Conservation (phyloP, 23 tunicate species). For the Diplosoma virens region DNA sequence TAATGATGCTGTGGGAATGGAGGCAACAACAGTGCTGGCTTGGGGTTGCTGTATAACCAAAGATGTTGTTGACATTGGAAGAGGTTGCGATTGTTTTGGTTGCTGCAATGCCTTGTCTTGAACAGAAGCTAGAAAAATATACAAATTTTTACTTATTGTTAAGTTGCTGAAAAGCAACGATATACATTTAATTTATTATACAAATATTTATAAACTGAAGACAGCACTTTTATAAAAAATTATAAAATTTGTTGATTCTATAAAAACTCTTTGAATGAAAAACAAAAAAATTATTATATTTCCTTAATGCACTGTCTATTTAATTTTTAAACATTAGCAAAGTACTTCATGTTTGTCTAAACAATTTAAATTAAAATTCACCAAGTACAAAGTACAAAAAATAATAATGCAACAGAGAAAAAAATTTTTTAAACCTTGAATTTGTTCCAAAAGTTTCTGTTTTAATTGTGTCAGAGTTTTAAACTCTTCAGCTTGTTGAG, state of each 20-base stretch:
- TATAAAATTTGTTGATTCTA: no score
- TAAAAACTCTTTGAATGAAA: no score
- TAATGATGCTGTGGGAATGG: slow-evolving; percentile 1
- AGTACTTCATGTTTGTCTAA: no score
- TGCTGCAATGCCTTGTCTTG: slow-evolving; percentile 9
- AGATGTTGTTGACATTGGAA: slow-evolving; percentile 5
- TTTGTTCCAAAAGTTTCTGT: slow-evolving; percentile 54
- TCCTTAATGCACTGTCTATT: no score
- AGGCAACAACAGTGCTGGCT: no score
- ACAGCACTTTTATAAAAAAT: no score
- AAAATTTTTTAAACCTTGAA: slow-evolving; percentile 35
- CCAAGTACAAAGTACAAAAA: no score
- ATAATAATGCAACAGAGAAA: no score
- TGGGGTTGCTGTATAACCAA: background rate
- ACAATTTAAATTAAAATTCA: no score
- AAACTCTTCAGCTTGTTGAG: slow-evolving; percentile 53
- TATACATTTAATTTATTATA: background rate
- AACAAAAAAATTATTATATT: no score
- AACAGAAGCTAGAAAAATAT: slow-evolving; percentile 12
- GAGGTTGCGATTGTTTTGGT: slow-evolving; percentile 12
- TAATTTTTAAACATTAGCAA: no score
- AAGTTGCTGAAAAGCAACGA: background rate
- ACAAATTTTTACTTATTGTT: background rate
- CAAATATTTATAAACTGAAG: no score
- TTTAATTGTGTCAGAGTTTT: slow-evolving; percentile 41